Percentiles rank a stretch among this genome's conserved stretches.
These are phyloP conservation scores for Catostylus mosaicus DNA, from an alignment of 30 jellyfish, hydroid and myxozoan species.

Conservation along the genomic window DNA sequence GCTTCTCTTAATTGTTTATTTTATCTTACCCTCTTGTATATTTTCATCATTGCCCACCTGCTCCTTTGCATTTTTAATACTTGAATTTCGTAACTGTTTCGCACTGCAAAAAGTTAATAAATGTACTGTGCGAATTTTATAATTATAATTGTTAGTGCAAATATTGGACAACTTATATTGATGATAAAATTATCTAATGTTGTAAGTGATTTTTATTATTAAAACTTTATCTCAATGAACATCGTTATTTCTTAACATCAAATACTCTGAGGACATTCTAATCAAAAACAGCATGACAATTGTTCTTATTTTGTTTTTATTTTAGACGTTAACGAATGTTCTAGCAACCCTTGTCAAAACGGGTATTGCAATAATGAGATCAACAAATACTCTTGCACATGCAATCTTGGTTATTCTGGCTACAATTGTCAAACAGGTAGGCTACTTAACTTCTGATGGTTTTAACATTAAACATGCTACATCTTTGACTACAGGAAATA, in stretches of 20 bases:
- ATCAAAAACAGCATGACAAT: too few relatives aligned
- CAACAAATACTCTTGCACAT: neutral
- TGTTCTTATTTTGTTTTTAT: neutral
- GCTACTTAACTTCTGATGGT: neutral
- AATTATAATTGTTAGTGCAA: too few relatives aligned
- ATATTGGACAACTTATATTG: too few relatives aligned
- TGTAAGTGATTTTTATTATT: neutral
- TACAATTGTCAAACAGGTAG: neutral
- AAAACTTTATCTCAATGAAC: neutral
- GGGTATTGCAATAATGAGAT: neutral
- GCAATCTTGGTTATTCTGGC: constrained; percentile 11
- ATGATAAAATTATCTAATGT: too few relatives aligned
- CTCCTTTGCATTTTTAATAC: neutral
- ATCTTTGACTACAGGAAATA: neutral
- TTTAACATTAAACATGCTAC: neutral
- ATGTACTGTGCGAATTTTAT: too few relatives aligned
- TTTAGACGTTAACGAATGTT: neutral
- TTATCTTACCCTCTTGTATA: neutral
- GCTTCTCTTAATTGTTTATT: neutral
- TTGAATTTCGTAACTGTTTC: neutral
- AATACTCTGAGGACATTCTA: too few relatives aligned
- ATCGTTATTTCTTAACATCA: neutral
- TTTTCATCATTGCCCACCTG: too few relatives aligned
- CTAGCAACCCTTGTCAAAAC: constrained; percentile 3
- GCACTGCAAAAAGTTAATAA: too few relatives aligned